Conservation (phyloP, 2,888 invertebrate species). For the Napeogenes inachia region DNA sequence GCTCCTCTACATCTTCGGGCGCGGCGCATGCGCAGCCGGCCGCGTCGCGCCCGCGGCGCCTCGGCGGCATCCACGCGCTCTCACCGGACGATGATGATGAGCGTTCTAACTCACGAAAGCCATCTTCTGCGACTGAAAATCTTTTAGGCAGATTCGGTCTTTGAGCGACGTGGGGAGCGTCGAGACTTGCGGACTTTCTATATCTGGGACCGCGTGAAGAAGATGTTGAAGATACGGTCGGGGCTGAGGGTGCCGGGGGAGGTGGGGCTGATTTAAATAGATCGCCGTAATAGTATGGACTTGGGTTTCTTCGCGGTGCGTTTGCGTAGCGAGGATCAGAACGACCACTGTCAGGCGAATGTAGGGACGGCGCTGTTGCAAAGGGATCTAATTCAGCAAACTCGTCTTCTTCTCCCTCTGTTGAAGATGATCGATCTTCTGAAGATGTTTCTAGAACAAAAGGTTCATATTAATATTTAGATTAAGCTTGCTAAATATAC, state of each 20-base stretch:
- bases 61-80: constrained; percentile 84
- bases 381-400: constrained; percentile 73
- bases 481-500: too few species aligned
- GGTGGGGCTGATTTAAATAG: constrained; percentile 78
- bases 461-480: neutral
- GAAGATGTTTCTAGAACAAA: constrained; percentile 68
- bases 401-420: constrained; percentile 79
- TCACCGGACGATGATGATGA: constrained; percentile 77
- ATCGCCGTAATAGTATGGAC: constrained; percentile 90
- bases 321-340: constrained; percentile 74
- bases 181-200: constrained; percentile 85
- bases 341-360: constrained; percentile 83
- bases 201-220: constrained; percentile 77
- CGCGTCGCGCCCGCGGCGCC: constrained; percentile 81
- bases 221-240: constrained; percentile 62
- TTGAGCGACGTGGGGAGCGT: constrained; percentile 83
- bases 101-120: constrained; percentile 77
- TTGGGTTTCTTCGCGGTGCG: constrained; percentile 82
- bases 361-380: constrained; percentile 77
- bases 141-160: constrained; percentile 80
- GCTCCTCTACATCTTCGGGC: constrained; percentile 81
- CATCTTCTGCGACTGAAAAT: constrained; percentile 84
- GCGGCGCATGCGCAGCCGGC: constrained; percentile 85
- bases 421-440: constrained; percentile 71
- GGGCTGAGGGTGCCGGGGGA: constrained; percentile 69